These are phyloP conservation scores for Anas bernieri DNA, from an alignment of 2,797 vertebrate species.

Conservation along the genomic window DNA sequence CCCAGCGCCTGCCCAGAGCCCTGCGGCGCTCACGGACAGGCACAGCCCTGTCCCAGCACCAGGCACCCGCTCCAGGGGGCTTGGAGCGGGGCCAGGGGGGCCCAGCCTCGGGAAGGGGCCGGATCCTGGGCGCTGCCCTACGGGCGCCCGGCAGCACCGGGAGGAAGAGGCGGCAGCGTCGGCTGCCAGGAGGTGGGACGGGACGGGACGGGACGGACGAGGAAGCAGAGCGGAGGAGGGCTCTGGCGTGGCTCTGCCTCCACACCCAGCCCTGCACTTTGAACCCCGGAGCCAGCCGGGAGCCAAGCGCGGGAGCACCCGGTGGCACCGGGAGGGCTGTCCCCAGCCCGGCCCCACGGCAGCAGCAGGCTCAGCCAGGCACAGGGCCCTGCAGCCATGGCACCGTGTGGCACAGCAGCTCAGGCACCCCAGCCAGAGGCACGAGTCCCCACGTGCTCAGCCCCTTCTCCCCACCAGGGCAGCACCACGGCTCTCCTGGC, in stretches of 20 bases:
- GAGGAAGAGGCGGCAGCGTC: neutral
- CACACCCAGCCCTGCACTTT: neutral
- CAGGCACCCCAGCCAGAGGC: neutral
- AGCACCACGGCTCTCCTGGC: neutral
- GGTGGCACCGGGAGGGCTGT: accelerated
- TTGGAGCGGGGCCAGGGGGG: neutral
- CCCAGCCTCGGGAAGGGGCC: neutral
- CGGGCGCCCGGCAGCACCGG: neutral
- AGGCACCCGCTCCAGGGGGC: neutral
- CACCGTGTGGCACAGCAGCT: neutral
- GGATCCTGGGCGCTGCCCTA: no score
- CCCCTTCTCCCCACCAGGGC: no score
- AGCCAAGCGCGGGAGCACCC: neutral
- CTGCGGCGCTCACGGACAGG: neutral
- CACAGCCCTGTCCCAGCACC: no score
- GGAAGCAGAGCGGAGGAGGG: neutral
- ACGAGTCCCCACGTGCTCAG: no score
- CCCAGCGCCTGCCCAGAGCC: no score
- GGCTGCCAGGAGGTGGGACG: neutral
- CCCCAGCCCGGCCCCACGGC: no score
- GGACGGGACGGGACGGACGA: neutral
- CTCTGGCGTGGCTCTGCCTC: neutral
- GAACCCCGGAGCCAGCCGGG: neutral
- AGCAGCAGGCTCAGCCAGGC: neutral
- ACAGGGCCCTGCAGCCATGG: no score